Percentiles rank a stretch among this genome's conserved stretches.
Conservation (phyloP, 2,888 invertebrate genomes). For the Geophilus truncorum region DNA sequence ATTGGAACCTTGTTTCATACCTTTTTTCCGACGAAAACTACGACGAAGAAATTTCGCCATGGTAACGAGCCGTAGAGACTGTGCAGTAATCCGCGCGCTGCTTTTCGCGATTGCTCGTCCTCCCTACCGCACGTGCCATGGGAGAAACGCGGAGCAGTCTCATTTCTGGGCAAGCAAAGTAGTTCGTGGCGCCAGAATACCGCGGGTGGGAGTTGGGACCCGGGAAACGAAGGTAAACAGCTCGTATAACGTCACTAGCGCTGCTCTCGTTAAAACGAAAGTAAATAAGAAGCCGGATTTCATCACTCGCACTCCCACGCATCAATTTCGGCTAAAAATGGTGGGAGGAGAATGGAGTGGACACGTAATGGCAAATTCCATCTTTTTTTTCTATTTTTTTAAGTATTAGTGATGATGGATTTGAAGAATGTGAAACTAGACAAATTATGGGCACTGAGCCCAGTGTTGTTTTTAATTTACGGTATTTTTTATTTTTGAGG, state of each 20-base stretch:
- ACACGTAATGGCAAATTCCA: not conserved
- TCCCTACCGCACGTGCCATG: conserved; percentile 17
- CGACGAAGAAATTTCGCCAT: conserved; percentile 38
- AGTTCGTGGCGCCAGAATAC: conserved; percentile 6
- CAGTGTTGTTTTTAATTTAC: not conserved
- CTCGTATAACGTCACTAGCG: not conserved
- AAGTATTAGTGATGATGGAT: not conserved
- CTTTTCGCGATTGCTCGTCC: conserved; percentile 15
- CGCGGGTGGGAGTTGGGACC: conserved; percentile 12
- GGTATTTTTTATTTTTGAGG: not conserved
- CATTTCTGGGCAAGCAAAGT: conserved; percentile 11
- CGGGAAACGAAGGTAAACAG: conserved; percentile 27
- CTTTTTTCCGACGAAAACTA: conserved; percentile 38
- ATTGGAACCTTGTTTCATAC: not conserved
- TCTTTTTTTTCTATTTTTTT: not conserved
- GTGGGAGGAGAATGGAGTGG: conserved; percentile 1
- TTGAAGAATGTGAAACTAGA: not conserved
- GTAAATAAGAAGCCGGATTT: conserved; percentile 4
- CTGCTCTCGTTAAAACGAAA: not conserved
- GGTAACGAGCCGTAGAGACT: not conserved
- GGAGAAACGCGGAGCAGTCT: conserved; percentile 21
- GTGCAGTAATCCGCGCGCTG: conserved; percentile 25
- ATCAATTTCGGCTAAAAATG: not conserved
- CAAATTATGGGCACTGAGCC: not conserved
- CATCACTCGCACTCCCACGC: not conserved